Evolutionary conservation across 2,797 vertebrate species (phyloP), one percentile per base, ranked within the genome.

Genomic region (Eleutherodactylus coqui): DNA sequence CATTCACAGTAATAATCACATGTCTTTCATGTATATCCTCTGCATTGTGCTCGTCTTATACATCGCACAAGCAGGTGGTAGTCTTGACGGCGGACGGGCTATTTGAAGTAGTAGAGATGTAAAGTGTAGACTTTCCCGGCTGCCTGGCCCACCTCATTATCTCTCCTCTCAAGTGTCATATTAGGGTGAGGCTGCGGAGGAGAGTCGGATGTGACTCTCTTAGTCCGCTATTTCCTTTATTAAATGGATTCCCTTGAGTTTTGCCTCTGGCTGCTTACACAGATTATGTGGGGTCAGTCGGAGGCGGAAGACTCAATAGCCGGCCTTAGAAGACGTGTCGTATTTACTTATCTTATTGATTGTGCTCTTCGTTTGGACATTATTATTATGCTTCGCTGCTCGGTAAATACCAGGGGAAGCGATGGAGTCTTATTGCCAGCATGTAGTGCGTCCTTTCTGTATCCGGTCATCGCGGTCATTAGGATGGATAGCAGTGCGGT

Each of bases 91-190:
- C 6, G 29, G 21, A 19, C 17, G 14, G 9, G 9, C 2, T 21
- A 36, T 49, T 32, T 69, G 80, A 19, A 72, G 69, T 51, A 27
- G 29, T 14, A 41, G 14, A 82, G 49, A 58, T 38, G 34, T 51
- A 38, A 73, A 70, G 34, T n/a, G 5, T 5, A 32, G 32, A 81
- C 79, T 13, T 36, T 49, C 13, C n/a, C 24, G 10, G 5, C 47
- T 32, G 69, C 38, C 80, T 82, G 47, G 34, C 36, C 34, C 8
- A 55, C 51, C 75, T 83, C 81, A 73, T 83, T 83, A 75, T 83
- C 81, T 73, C 49, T 14, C 36, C 11, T 32, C 38, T 73, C 81
- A 24, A 72, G 69, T 73, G 81, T 83, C 69, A 45, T 73, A 83
- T 75, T 58, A 38, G 81, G 81, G 81, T 73, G 43, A 75, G 9